Evolutionary conservation across 2,888 invertebrate genomes (phyloP).

Genomic region (Piscicola geometra): DNA sequence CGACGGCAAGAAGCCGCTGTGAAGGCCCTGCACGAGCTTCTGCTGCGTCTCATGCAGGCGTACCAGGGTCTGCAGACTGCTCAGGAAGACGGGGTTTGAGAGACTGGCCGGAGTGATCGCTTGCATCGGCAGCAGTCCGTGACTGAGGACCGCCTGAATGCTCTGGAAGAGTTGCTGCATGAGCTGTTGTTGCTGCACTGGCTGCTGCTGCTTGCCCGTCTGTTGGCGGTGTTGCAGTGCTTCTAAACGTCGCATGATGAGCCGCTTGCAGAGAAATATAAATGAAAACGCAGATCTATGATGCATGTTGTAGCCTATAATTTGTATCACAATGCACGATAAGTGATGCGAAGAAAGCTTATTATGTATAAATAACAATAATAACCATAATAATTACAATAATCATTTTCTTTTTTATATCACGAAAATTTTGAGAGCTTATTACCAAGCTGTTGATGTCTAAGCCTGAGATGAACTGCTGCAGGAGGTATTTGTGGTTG

Average conservation of each 20-base stretch:
- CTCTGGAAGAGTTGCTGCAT: conserved; percentile 36
- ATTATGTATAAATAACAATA: too few relatives aligned
- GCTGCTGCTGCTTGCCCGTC: conserved; percentile 12
- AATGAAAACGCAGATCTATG: background rate
- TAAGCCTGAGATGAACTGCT: conserved; percentile 27
- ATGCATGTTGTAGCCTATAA: too few relatives aligned
- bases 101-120: conserved; percentile 33
- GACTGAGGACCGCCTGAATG: conserved; percentile 32
- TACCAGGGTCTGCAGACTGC: conserved; percentile 33
- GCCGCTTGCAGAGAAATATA: background rate
- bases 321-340: too few relatives aligned
- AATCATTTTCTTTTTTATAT: too few relatives aligned
- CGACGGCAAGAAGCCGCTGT: background rate
- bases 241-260: background rate
- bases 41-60: conserved; percentile 34
- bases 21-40: background rate
- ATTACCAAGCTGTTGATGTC: background rate
- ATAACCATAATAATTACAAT: too few relatives aligned
- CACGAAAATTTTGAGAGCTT: too few relatives aligned
- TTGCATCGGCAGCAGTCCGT: conserved; percentile 33
- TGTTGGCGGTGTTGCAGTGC: background rate
- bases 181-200: conserved; percentile 29
- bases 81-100: conserved; percentile 26
- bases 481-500: background rate
- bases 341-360: too few relatives aligned